Base-by-base conservation (phyloP, 2,113 vertebrate genomes). In the Isurus oxyrinchus region DNA sequence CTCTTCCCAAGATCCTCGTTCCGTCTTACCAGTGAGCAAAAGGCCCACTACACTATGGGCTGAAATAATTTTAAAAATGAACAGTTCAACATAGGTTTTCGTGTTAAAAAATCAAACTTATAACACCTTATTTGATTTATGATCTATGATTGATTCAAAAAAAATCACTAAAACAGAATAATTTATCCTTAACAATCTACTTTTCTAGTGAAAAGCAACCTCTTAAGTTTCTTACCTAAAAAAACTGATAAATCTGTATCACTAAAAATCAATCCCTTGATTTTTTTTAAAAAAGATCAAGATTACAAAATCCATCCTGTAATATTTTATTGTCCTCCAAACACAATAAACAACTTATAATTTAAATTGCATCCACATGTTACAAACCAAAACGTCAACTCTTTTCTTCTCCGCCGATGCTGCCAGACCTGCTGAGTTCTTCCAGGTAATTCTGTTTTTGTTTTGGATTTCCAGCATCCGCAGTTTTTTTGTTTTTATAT, bases 1-100 rank as follows among this genome's bases (percentile, higher is more conserved):
- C 97, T 98, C 98, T 96, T 97, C 98, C 96, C 97, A 98, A 97
- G 96, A 96, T 97, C 96, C 96, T 97, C 91, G 95, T 96, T 97
- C 53, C 97, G 97, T 97, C 97, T 97, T 97, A 98, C 98, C 98
- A 98, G 98, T 97, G 97, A 98, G 98, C 96, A 97, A 96, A 95
- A 72, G 21, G 66, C 63, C 13, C 63, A 95, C 66, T 69, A 53
- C 94, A 67, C 63, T 97, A 97, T 96, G 96, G 97, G 97, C 96
- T 96, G 35, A 95, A 61, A 96, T 96, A 63, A 90, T 40, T 63
- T 40, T 63, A 16, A 97, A 97, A 97, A 10, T 66, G 59, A 0
- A 1, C 96, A 66, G 96, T 84, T 84, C 16, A 84, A 3, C 11
- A 96, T 67, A 97, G 96, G 57, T 97, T 84, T 53, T 31, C 49